These are phyloP conservation scores for Aythya baeri DNA, from an alignment of 2,113 vertebrate species.

Conservation along the genomic window DNA sequence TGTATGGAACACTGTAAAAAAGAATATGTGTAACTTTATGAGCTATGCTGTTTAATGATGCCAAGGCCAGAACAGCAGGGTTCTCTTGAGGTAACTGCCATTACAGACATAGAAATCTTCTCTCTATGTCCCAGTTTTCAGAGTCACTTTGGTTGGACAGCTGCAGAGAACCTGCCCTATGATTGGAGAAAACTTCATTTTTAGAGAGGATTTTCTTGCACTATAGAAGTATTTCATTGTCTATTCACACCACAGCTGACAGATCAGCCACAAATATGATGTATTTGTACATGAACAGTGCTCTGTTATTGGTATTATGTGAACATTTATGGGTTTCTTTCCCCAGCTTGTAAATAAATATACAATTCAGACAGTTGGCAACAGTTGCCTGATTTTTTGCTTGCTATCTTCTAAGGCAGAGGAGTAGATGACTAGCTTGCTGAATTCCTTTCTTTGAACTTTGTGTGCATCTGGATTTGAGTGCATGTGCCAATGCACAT, in stretches of 20 bases:
- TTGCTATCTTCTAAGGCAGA: not conserved
- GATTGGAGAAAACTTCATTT: not conserved
- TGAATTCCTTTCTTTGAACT: not conserved
- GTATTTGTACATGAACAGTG: not conserved
- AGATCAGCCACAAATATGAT: not conserved
- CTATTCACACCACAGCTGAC: not conserved
- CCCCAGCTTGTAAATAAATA: not conserved
- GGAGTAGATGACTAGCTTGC: not conserved
- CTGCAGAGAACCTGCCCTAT: not conserved
- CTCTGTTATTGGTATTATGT: not conserved
- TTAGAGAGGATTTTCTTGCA: not conserved
- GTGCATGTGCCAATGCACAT: not conserved
- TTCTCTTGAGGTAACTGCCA: not conserved
- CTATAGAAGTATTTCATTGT: not conserved
- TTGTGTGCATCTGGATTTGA: not conserved
- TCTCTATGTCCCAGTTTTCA: not conserved
- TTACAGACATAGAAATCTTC: not conserved
- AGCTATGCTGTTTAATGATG: not conserved
- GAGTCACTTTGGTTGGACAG: not conserved
- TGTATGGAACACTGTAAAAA: not conserved
- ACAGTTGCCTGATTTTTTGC: not conserved
- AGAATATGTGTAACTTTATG: not conserved
- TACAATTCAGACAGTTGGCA: not conserved
- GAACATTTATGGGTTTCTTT: not conserved
- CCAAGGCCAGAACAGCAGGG: not conserved